Percentiles rank a stretch among this genome's conserved stretches.
phyloP scores from a whole-genome alignment of 2,113 vertebrate species.

The Chamaetylas fuelleborni region DNA sequence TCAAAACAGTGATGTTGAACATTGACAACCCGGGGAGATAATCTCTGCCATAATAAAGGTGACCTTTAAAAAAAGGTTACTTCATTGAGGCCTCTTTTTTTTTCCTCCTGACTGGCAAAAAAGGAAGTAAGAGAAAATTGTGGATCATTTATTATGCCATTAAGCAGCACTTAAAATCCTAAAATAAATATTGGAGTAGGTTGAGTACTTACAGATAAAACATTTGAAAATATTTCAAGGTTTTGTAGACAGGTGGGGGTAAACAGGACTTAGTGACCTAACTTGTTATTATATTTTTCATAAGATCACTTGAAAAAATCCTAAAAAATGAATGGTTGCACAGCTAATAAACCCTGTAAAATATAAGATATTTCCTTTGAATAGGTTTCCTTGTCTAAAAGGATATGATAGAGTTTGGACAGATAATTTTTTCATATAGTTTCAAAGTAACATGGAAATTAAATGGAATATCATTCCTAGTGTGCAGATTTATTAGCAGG shows the following conservation, averaged over 20 bases:
- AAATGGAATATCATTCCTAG: neutral
- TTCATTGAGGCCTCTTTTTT: conserved; percentile 32
- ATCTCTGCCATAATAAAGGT: conserved; percentile 44
- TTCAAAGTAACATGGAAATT: neutral
- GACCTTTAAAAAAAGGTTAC: conserved; percentile 56
- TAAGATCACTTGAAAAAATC: neutral
- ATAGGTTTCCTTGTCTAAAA: neutral
- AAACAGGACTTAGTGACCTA: neutral
- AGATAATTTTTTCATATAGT: neutral
- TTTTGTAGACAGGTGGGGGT: neutral
- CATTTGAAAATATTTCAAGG: neutral
- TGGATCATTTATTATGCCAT: conserved; percentile 37
- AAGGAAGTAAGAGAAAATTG: conserved; percentile 31
- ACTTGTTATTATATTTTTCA: neutral
- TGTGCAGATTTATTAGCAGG: neutral
- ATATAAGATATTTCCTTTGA: neutral
- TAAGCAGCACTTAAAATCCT: conserved; percentile 45
- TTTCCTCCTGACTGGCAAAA: neutral
- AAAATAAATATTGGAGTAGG: neutral
- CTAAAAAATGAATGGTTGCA: neutral
- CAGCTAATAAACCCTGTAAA: neutral
- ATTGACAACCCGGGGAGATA: conserved; percentile 38
- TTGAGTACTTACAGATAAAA: neutral
- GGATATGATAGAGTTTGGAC: neutral
- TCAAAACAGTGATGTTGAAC: neutral